Conservation (phyloP, 2,113 vertebrate genomes). For the Muntiacus muntjak region DNA sequence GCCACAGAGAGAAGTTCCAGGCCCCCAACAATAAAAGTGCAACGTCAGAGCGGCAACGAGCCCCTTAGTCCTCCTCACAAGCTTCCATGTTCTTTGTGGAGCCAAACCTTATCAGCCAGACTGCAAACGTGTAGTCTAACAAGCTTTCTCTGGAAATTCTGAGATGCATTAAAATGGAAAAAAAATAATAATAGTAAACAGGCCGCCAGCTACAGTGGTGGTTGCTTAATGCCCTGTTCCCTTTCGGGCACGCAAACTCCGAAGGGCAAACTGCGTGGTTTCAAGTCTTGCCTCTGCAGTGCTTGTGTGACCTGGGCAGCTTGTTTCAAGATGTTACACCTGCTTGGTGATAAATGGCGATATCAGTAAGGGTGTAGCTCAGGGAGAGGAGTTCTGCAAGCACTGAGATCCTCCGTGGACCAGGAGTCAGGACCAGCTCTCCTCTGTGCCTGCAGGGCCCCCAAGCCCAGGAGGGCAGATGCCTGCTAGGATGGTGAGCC, state of each 20-base stretch:
- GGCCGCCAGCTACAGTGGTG: fast-evolving
- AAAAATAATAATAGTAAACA: fast-evolving
- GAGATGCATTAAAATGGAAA: no score
- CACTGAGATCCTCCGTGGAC: fast-evolving
- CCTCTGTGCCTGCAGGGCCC: fast-evolving
- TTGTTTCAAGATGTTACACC: fast-evolving
- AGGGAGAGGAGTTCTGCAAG: fast-evolving
- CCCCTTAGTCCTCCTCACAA: not conserved
- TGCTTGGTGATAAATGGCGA: fast-evolving
- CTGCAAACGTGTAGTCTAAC: fast-evolving
- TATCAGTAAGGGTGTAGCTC: fast-evolving
- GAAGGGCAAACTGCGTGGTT: fast-evolving
- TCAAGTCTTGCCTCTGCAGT: not conserved
- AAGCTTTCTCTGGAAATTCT: no score
- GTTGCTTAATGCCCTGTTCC: fast-evolving
- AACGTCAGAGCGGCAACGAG: fast-evolving
- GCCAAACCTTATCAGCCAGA: not conserved
- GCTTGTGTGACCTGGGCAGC: fast-evolving
- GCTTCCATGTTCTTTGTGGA: no score
- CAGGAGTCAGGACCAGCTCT: fast-evolving
- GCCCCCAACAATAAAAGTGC: fast-evolving
- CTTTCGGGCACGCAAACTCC: fast-evolving
- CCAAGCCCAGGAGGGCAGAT: fast-evolving
- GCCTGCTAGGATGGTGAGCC: not conserved
- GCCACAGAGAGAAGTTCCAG: fast-evolving